Percentiles rank a stretch among this genome's conserved stretches.
Evolutionary conservation across 2,888 invertebrate genomes (phyloP).

Genomic region (Diplazon laetatorius): DNA sequence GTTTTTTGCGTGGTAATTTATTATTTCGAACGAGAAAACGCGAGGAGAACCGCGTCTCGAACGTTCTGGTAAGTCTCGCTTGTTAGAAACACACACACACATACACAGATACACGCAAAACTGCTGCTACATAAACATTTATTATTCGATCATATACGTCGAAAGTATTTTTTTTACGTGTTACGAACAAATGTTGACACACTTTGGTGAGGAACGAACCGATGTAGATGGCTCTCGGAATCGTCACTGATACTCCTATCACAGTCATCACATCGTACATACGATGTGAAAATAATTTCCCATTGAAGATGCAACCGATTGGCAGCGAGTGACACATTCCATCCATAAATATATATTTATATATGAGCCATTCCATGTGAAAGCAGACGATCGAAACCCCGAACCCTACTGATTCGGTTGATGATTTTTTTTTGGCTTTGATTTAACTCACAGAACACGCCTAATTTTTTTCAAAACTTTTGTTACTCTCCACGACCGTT

Average conservation of each 20-base stretch:
- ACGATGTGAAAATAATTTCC: conserved; percentile 22
- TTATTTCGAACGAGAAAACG: conserved; percentile 52
- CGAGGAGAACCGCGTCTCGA: conserved; percentile 57
- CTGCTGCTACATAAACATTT: conserved; percentile 66
- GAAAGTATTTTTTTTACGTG: conserved; percentile 35
- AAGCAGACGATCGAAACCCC: too few relatives aligned
- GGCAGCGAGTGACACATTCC: neutral
- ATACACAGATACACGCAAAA: too few relatives aligned
- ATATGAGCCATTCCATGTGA: too few relatives aligned
- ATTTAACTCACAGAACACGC: too few relatives aligned
- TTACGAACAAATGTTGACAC: conserved; percentile 27
- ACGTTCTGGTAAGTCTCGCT: conserved; percentile 80
- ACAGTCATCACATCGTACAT: conserved; percentile 27
- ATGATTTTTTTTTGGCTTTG: too few relatives aligned
- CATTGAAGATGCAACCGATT: neutral
- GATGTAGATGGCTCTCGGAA: conserved; percentile 20
- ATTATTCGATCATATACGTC: conserved; percentile 37
- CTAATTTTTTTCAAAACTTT: too few relatives aligned
- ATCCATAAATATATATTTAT: neutral
- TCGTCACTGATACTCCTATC: conserved; percentile 40
- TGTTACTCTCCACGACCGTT: too few relatives aligned
- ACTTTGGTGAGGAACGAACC: neutral
- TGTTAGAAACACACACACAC: too few relatives aligned
- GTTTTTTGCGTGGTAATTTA: conserved; percentile 24
- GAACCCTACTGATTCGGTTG: too few relatives aligned